Conservation (phyloP, 1,140 invertebrate genomes). For the Drosophila ohnishii region DNA sequence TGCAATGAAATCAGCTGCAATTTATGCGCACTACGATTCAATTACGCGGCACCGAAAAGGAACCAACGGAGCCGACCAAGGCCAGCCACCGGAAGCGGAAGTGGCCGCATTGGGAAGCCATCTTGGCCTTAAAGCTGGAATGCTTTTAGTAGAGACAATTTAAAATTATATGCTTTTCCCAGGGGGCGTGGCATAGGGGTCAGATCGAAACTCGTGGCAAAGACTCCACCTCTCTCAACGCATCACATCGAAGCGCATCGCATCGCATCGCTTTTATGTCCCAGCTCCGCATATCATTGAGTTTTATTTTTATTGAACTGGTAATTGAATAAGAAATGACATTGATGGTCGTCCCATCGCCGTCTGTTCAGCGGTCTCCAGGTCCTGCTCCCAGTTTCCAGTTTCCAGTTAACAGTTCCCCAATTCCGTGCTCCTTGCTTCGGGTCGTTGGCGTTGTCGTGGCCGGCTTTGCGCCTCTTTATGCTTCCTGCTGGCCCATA, state of each 20-base stretch:
- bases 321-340: constrained; percentile 78
- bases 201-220: constrained; percentile 25
- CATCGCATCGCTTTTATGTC: constrained; percentile 58
- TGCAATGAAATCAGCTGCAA: constrained; percentile 66
- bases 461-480: constrained; percentile 59
- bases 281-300: constrained; percentile 66
- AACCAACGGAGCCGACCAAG: constrained; percentile 16
- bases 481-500: constrained; percentile 55
- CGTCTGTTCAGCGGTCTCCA: constrained; percentile 10
- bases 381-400: constrained; percentile 12
- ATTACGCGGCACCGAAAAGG: constrained; percentile 41
- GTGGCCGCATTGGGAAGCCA: constrained; percentile 40
- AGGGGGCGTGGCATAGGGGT: constrained; percentile 24
- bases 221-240: constrained; percentile 11
- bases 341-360: constrained; percentile 56
- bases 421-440: not conserved
- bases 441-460: constrained; percentile 3
- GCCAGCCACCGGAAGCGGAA: constrained; percentile 52
- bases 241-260: constrained; percentile 34
- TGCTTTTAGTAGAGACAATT: constrained; percentile 42
- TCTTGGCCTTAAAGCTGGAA: constrained; percentile 41
- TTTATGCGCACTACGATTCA: constrained; percentile 65
- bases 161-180: constrained; percentile 37
- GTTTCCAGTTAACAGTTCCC: constrained; percentile 9
- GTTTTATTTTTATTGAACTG: constrained; percentile 78